A percentile compares a stretch with the other conserved stretches of the same genome.
These are phyloP conservation scores for Hydrolagus affinis DNA, from an alignment of 2,113 vertebrate genomes.

Conservation along the genomic window DNA sequence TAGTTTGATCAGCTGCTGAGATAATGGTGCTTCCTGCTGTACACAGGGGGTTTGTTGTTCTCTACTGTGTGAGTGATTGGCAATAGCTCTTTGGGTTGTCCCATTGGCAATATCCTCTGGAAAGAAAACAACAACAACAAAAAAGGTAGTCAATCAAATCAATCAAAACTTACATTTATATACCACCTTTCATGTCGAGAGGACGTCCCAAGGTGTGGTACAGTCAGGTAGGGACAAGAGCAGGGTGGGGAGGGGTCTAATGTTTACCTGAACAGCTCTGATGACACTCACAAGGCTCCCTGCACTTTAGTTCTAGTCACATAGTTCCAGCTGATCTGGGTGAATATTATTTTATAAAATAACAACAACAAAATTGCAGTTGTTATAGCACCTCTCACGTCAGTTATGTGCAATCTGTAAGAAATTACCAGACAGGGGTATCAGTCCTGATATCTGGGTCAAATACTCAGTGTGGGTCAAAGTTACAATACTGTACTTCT, in stretches of 20 bases:
- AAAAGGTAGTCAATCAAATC: too few relatives aligned
- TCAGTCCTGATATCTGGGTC: not conserved
- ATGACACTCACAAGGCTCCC: too few relatives aligned
- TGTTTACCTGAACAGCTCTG: too few relatives aligned
- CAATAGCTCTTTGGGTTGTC: conserved; percentile 48
- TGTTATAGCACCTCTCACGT: not conserved
- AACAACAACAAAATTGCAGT: not conserved
- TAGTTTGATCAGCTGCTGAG: conserved; percentile 43
- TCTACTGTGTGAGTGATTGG: conserved; percentile 42
- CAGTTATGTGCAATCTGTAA: not conserved
- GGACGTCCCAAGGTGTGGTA: too few relatives aligned
- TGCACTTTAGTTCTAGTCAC: too few relatives aligned
- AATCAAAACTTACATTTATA: too few relatives aligned
- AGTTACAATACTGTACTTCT: too few relatives aligned
- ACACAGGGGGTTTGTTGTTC: conserved; percentile 47
- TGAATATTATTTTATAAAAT: not conserved
- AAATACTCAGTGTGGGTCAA: not conserved
- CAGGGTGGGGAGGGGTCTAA: too few relatives aligned
- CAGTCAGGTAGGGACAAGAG: too few relatives aligned
- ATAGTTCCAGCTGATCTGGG: not conserved
- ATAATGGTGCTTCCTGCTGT: conserved; percentile 40
- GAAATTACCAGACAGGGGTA: not conserved
- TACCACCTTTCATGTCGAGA: too few relatives aligned
- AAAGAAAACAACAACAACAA: conserved; percentile 32
- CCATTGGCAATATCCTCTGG: conserved; percentile 53